Conservation (phyloP, 2,888 invertebrate species). For the Dicranocentrus wangi region DNA sequence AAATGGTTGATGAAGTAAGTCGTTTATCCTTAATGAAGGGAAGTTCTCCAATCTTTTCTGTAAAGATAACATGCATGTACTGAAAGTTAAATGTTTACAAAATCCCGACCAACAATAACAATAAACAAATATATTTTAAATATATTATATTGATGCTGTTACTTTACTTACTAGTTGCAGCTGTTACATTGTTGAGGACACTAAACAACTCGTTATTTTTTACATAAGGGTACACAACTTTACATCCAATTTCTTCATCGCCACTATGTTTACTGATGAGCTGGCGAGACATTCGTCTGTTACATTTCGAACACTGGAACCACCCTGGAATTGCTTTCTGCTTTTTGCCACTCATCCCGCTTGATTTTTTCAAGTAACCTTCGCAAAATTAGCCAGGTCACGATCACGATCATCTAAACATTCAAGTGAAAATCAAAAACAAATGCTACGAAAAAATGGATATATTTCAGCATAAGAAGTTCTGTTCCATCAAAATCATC, state of each 20-base stretch:
- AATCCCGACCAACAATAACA: too few species aligned
- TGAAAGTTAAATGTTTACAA: neutral
- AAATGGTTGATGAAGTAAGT: conserved; percentile 62
- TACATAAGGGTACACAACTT: conserved; percentile 63
- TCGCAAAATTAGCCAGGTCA: neutral
- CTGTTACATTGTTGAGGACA: conserved; percentile 50
- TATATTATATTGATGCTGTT: too few species aligned
- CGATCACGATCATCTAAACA: neutral
- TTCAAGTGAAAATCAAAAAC: neutral
- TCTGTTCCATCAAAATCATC: too few species aligned
- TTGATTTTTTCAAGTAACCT: neutral
- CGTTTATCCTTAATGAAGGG: conserved; percentile 66
- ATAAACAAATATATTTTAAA: too few species aligned
- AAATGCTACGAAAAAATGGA: neutral
- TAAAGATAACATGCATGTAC: conserved; percentile 11
- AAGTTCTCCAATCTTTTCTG: conserved; percentile 65
- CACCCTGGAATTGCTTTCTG: conserved; percentile 53
- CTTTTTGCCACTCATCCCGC: conserved; percentile 67
- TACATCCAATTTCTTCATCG: conserved; percentile 51
- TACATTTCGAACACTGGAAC: conserved; percentile 68
- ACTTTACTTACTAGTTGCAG: conserved; percentile 60
- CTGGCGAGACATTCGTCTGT: conserved; percentile 54
- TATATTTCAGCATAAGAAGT: too few species aligned
- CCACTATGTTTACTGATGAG: conserved; percentile 65
- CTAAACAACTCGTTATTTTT: conserved; percentile 41